Evolutionary conservation across 53 echinoderm and acorn worm genomes (phyloP), one percentile per base, ranked within the genome.

Genomic region (Holothuria leucospilota): DNA sequence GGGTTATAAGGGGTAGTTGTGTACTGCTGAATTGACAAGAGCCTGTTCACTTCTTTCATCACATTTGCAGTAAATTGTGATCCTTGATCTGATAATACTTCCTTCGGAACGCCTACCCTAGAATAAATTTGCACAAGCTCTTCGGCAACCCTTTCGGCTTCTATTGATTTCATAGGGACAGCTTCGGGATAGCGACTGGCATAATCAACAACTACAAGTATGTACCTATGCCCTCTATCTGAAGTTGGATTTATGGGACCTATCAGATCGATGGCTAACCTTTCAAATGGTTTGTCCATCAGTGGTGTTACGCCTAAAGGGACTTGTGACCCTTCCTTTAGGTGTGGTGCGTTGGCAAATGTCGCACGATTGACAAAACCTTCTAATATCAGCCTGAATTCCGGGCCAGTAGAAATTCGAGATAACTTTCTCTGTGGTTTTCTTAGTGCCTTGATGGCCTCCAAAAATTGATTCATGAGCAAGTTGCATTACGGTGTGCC

Each of bases 381-480:
- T 21, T 20, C n/a, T 62, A 3, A 21, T 12, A 34, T 82, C 83
- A 5, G 39, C 64, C 29, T 82, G 38, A 28, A 82, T 63, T 8
- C 62, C 66, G 0, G 88, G 77, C 93, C 88, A 90, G 39, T 85
- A 93, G 29, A 93, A 93, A 46, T 80, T n/a, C 3, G 64, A 51
- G 24, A 80, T 24, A 9, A 93, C 49, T 41, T 86, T 90, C 63
- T 93, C 90, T 49, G 61, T 16, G 12, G 93, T 90, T 68, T 87
- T 90, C 30, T 90, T 63, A 21, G 63, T 23, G 2, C 88, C 79
- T 30, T 86, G 82, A 39, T 93, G 90, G n/a, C 93, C 93, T 39
- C 88, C 93, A 0, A 93, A 6, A 6, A 90, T 52, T 6, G 93
- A 87, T 40, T 93, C 90, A 71, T 93, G 90, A 6, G 90, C 87